Conservation (phyloP, 2,797 vertebrate species). For the Falco biarmicus region DNA sequence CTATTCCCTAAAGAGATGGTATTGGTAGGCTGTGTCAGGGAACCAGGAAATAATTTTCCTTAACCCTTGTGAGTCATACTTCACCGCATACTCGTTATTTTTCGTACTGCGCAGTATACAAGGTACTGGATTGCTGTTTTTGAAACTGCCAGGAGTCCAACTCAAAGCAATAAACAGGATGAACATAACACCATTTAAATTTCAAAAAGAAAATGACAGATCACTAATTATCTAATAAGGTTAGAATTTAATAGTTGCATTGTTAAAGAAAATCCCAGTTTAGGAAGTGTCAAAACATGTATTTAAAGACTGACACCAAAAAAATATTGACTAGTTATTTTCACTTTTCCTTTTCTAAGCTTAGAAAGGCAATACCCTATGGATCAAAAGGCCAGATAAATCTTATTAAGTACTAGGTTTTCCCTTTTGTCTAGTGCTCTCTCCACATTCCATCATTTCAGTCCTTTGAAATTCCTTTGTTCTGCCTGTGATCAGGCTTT, state of each 20-base stretch:
- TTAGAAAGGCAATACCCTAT: conserved; percentile 34
- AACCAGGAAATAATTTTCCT: not conserved
- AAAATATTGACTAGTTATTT: not conserved
- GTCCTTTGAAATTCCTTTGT: conserved; percentile 75
- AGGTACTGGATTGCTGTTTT: not conserved
- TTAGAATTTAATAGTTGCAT: not conserved
- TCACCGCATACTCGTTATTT: not conserved
- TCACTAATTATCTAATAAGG: conserved; percentile 1
- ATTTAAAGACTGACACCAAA: conserved; percentile 21
- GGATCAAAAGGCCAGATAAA: conserved; percentile 73
- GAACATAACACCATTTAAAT: not conserved
- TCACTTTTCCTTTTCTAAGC: conserved; percentile 29
- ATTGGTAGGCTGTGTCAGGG: not conserved
- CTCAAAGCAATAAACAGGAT: not conserved
- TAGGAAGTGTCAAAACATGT: conserved; percentile 6
- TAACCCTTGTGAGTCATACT: not conserved
- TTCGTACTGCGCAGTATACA: not conserved
- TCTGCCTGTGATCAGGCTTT: conserved; percentile 69
- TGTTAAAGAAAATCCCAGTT: not conserved
- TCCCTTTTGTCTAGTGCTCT: conserved; percentile 72
- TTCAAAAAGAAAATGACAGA: not conserved
- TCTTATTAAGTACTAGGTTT: conserved; percentile 71
- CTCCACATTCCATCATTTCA: conserved; percentile 73
- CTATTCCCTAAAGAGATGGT: not conserved
- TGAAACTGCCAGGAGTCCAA: not conserved